These are phyloP conservation scores for Scomber scombrus DNA, from an alignment of 2,113 vertebrate genomes.

Conservation along the genomic window DNA sequence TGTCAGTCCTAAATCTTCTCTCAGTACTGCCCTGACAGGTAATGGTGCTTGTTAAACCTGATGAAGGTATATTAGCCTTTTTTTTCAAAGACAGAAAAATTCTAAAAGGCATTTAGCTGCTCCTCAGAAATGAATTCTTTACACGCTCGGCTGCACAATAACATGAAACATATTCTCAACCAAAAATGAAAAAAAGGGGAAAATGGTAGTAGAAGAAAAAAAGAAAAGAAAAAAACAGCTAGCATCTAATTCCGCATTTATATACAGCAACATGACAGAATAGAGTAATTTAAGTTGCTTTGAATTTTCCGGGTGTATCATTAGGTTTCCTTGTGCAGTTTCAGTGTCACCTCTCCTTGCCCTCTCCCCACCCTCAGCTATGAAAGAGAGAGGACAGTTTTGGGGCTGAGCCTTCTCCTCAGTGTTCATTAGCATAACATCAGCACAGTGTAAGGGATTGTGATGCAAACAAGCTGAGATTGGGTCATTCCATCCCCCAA, in stretches of 20 bases:
- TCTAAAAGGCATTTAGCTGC: constrained; percentile 62
- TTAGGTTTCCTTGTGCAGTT: constrained; percentile 57
- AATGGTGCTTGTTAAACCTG: constrained; percentile 80
- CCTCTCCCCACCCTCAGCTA: constrained; percentile 58
- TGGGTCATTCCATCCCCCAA: constrained; percentile 71
- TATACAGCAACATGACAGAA: constrained; percentile 15
- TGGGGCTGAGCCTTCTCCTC: constrained; percentile 71
- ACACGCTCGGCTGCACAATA: constrained; percentile 38
- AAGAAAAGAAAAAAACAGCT: not conserved
- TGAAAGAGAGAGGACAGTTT: constrained; percentile 75
- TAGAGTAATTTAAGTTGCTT: constrained; percentile 46
- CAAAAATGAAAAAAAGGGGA: not conserved
- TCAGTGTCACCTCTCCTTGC: constrained; percentile 59
- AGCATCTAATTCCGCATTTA: constrained; percentile 6
- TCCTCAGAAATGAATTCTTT: constrained; percentile 47
- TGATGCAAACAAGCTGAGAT: constrained; percentile 83
- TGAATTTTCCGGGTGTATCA: constrained; percentile 58
- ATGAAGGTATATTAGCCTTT: constrained; percentile 71
- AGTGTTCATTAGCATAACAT: constrained; percentile 86
- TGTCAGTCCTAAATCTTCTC: constrained; percentile 83
- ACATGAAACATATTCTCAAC: constrained; percentile 33
- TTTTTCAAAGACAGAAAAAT: constrained; percentile 59
- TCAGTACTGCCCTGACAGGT: constrained; percentile 76
- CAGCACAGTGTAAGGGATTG: constrained; percentile 80
- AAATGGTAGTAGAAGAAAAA: too few species aligned